phyloP scores from a whole-genome alignment of 64 coral and sea anemone species.

The Actinia equina region DNA sequence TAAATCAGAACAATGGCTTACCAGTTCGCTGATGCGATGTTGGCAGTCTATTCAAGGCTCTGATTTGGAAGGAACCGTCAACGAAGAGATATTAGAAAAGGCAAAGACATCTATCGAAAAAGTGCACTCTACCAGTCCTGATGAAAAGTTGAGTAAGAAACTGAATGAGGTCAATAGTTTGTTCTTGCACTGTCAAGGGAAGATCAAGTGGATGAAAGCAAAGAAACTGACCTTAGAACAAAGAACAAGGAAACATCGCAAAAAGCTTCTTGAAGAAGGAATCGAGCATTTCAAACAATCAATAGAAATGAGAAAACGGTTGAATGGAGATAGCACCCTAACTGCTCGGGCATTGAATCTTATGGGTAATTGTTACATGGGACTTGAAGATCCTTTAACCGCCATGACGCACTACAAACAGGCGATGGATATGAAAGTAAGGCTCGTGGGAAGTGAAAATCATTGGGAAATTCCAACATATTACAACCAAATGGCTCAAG shows the following conservation, averaged over 20 bases:
- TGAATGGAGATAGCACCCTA: neutral
- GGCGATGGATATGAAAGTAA: neutral
- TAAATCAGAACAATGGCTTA: neutral
- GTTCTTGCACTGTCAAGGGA: neutral
- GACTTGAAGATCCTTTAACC: neutral
- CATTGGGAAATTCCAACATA: conserved; percentile 39
- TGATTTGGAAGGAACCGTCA: conserved; percentile 8
- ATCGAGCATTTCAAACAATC: neutral
- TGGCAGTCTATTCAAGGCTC: neutral
- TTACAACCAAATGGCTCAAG: conserved; percentile 45
- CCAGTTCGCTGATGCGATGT: neutral
- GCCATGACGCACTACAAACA: neutral
- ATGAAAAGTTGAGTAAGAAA: neutral
- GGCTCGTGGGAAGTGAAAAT: neutral
- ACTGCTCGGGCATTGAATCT: neutral
- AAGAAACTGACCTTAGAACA: neutral
- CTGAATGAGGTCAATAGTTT: neutral
- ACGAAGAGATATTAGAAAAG: neutral
- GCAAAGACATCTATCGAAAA: neutral
- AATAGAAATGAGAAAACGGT: neutral
- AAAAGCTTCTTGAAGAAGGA: neutral
- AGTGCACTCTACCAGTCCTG: neutral
- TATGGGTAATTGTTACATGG: conserved; percentile 9
- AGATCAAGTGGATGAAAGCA: neutral
- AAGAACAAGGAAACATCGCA: neutral